These are phyloP conservation scores for Solen grandis DNA, from an alignment of 1,140 invertebrate species.

Conservation along the genomic window DNA sequence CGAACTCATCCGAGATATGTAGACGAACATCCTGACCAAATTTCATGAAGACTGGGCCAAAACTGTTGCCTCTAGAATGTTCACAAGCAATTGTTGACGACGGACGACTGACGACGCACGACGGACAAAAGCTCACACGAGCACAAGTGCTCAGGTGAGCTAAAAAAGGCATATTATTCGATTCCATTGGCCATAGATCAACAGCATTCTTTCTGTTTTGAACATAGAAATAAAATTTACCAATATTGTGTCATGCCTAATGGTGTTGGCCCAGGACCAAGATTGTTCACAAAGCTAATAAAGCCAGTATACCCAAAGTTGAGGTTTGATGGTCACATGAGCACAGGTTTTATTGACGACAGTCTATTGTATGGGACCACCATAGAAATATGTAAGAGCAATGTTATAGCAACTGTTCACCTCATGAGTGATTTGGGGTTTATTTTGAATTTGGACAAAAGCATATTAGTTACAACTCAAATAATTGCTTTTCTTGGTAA, in stretches of 20 bases:
- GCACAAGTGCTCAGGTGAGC: too few species aligned
- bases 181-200: constrained; percentile 6
- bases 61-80: too few species aligned
- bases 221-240: constrained; percentile 33
- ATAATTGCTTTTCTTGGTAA: too few species aligned
- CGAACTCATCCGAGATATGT: too few species aligned
- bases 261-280: constrained; percentile 25
- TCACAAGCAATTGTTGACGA: too few species aligned
- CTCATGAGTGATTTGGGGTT: constrained; percentile 49
- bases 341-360: constrained; percentile 45
- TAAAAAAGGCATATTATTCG: constrained; percentile 33
- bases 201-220: constrained; percentile 34
- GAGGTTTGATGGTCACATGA: constrained; percentile 28
- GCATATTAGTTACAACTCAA: not conserved
- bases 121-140: too few species aligned
- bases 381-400: constrained; percentile 30
- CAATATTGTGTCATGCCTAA: constrained; percentile 38
- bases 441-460: constrained; percentile 32
- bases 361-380: constrained; percentile 36
- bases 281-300: constrained; percentile 50
- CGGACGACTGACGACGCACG: too few species aligned
- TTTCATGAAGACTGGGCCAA: too few species aligned
- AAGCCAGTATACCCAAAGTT: constrained; percentile 49
- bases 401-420: constrained; percentile 44
- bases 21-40: too few species aligned